These are phyloP conservation scores for Drosophila burlai DNA, from an alignment of 1,140 invertebrate species.

Conservation along the genomic window DNA sequence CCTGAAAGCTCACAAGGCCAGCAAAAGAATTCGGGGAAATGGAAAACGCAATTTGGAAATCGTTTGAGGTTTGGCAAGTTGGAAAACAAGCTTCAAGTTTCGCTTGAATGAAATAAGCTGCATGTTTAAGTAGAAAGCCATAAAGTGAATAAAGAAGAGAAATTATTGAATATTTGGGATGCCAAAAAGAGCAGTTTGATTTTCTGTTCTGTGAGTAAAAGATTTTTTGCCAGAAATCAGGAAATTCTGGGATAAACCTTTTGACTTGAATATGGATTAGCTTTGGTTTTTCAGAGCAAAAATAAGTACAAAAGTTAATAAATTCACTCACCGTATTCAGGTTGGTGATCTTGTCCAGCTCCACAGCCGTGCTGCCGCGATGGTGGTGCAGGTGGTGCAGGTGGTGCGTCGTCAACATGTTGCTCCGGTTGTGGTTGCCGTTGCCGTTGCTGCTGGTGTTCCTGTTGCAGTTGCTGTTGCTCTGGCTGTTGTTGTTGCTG, in stretches of 20 bases:
- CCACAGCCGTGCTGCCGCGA: slow-evolving; percentile 78
- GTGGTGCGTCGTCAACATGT: slow-evolving; percentile 84
- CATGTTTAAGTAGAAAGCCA: slow-evolving; percentile 6
- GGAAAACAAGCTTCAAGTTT: slow-evolving; percentile 6
- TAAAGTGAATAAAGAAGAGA: slow-evolving; percentile 5
- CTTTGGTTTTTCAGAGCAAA: not conserved
- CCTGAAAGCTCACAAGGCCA: slow-evolving; percentile 19
- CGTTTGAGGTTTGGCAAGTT: slow-evolving; percentile 31
- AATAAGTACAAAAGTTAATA: not conserved
- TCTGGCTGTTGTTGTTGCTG: slow-evolving; percentile 5
- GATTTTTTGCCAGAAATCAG: not conserved
- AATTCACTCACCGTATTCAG: slow-evolving; percentile 72
- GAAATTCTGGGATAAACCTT: not conserved
- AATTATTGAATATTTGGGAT: not conserved
- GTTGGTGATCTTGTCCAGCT: slow-evolving; percentile 81
- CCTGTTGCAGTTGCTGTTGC: not conserved
- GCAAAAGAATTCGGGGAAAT: slow-evolving; percentile 1
- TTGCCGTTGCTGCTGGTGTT: slow-evolving; percentile 8
- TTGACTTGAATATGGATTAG: not conserved
- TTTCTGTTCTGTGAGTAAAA: not conserved
- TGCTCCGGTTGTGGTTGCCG: slow-evolving; percentile 29
- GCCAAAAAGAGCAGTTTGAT: not conserved
- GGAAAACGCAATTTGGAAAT: slow-evolving; percentile 27
- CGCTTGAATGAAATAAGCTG: slow-evolving; percentile 14
- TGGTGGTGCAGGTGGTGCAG: slow-evolving; percentile 83